These are phyloP conservation scores for Condylura cristata DNA, from an alignment of 2,113 vertebrate genomes.

Conservation along the genomic window DNA sequence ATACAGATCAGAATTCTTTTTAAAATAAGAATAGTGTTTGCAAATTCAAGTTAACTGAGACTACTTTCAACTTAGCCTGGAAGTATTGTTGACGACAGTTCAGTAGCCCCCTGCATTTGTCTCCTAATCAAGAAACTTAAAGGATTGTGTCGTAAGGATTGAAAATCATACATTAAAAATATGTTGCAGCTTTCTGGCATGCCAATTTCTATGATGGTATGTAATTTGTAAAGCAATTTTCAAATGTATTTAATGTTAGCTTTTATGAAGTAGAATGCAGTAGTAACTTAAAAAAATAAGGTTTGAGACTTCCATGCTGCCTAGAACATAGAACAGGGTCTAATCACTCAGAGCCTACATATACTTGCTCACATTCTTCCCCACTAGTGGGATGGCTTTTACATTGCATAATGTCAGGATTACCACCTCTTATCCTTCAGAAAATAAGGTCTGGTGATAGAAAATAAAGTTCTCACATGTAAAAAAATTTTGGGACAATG, in stretches of 20 bases:
- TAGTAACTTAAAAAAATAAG: not conserved
- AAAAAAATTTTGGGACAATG: not conserved
- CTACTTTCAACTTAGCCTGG: not conserved
- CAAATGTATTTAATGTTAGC: not conserved
- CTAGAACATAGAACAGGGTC: not conserved
- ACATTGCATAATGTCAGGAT: not conserved
- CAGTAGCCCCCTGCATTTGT: not conserved
- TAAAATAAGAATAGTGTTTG: not conserved
- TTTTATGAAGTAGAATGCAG: not conserved
- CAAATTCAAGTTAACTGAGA: not conserved
- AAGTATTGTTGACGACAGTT: not conserved
- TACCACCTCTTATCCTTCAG: not conserved
- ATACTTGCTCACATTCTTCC: not conserved
- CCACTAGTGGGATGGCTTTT: not conserved
- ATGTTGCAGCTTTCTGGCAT: not conserved
- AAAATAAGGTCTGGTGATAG: not conserved
- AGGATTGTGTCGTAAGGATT: not conserved
- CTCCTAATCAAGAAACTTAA: not conserved
- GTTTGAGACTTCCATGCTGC: not conserved
- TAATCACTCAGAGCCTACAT: not conserved
- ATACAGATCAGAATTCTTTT: not conserved
- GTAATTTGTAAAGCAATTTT: not conserved
- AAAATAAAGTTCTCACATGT: constrained; percentile 6
- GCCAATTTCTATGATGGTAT: not conserved
- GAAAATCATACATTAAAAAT: not conserved